Conservation (phyloP, 2,888 invertebrate genomes). For the Calliphora vomitoria region DNA sequence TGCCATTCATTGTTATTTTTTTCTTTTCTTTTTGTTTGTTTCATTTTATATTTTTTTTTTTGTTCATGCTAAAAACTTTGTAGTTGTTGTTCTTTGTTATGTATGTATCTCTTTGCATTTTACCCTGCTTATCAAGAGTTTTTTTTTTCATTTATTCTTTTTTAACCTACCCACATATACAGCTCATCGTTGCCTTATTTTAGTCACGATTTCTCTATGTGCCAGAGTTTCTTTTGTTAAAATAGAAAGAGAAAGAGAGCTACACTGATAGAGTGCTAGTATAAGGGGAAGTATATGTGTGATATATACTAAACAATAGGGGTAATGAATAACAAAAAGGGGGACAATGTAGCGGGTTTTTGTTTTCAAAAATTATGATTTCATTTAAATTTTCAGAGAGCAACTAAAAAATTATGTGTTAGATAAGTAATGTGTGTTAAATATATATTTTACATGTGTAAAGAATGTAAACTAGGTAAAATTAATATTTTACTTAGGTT, state of each 20-base stretch:
- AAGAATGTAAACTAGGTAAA: too few relatives aligned
- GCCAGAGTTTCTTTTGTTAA: neutral
- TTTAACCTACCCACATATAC: neutral
- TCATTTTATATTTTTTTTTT: neutral
- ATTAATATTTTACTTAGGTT: too few relatives aligned
- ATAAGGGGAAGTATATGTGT: neutral
- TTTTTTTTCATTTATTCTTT: neutral
- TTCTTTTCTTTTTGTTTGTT: neutral
- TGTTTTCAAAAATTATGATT: neutral
- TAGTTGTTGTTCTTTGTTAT: neutral
- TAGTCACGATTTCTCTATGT: constrained; percentile 14
- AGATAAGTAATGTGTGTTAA: too few relatives aligned
- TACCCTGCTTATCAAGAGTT: constrained; percentile 23
- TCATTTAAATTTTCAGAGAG: too few relatives aligned
- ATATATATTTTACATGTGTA: too few relatives aligned
- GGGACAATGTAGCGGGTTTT: neutral
- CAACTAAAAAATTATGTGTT: too few relatives aligned
- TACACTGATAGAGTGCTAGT: neutral
- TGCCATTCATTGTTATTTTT: neutral
- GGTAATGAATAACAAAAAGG: neutral
- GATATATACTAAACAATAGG: constrained; percentile 1
- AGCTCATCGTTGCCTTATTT: neutral
- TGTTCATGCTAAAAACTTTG: neutral
- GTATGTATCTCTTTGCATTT: constrained; percentile 30
- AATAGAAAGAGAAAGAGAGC: constrained; percentile 35